A percentile compares a stretch with the other conserved stretches of the same genome.
phyloP scores from a whole-genome alignment of 2,113 vertebrate genomes.

The Orthonyx spaldingii region DNA sequence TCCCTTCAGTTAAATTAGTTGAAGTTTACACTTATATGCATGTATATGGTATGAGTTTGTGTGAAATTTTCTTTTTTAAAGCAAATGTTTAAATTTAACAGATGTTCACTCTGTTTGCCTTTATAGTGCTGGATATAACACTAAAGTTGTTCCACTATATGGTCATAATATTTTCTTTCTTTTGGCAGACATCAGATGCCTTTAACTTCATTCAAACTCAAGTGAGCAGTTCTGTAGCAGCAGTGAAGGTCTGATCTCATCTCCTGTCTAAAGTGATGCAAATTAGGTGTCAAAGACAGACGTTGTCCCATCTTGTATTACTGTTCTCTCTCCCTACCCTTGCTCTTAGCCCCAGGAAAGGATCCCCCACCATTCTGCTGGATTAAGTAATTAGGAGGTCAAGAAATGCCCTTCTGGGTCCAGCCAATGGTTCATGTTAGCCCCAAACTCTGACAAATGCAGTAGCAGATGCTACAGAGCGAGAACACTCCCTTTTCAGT shows the following conservation, averaged over 20 bases:
- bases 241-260: neutral
- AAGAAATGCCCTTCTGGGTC: neutral
- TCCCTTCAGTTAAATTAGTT: neutral
- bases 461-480: neutral
- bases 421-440: neutral
- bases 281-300: neutral
- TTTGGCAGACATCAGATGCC: neutral
- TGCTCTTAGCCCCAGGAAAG: neutral
- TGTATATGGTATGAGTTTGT: neutral
- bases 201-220: neutral
- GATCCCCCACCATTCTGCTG: neutral
- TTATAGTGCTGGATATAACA: neutral
- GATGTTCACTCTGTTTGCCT: slow-evolving; percentile 12
- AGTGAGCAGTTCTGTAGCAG: neutral
- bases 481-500: neutral
- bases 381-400: neutral
- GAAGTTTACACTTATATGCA: neutral
- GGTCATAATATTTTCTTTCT: neutral
- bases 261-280: neutral
- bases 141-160: neutral
- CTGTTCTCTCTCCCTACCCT: fast-evolving
- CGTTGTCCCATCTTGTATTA: neutral
- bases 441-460: neutral
- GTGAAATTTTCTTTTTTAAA: neutral
- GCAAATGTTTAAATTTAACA: neutral